These are phyloP conservation scores for Oncorhynchus keta DNA, from an alignment of 2,113 vertebrate genomes.

Conservation along the genomic window DNA sequence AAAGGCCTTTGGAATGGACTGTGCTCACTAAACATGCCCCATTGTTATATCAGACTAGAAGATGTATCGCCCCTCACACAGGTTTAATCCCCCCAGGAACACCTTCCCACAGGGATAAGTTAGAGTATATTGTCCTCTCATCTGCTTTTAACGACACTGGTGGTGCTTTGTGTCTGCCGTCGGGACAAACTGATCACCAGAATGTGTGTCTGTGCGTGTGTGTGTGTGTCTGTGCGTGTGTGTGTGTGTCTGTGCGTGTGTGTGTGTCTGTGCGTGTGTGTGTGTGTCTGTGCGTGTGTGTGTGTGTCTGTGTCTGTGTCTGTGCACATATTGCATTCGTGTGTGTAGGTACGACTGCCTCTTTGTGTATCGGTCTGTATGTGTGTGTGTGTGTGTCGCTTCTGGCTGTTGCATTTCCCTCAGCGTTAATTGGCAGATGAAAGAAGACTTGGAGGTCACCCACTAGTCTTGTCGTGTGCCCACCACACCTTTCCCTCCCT, in stretches of 20 bases:
- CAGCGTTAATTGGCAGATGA: conserved; percentile 67
- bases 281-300: neutral
- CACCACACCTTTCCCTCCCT: conserved; percentile 29
- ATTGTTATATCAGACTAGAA: conserved; percentile 49
- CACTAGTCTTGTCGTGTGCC: conserved; percentile 48
- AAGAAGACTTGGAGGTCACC: conserved; percentile 59
- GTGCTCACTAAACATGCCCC: conserved; percentile 62
- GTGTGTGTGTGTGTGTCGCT: conserved; percentile 22
- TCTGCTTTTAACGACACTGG: conserved; percentile 44
- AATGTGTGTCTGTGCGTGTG: conserved; percentile 6
- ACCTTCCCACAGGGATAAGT: conserved; percentile 39
- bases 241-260: neutral
- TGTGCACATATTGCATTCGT: no score
- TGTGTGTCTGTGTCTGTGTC: neutral
- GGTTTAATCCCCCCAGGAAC: neutral
- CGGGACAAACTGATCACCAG: neutral
- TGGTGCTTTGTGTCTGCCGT: conserved; percentile 3
- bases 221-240: neutral
- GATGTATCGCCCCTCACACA: conserved; percentile 4
- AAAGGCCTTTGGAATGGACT: conserved; percentile 54
- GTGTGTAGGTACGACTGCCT: conserved; percentile 1
- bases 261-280: conserved; percentile 20
- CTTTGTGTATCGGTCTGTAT: conserved; percentile 7
- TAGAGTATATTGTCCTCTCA: conserved; percentile 40
- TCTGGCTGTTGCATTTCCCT: conserved; percentile 48